Base-by-base conservation (phyloP, 2,113 vertebrate species). In the Dipodomys merriami region DNA sequence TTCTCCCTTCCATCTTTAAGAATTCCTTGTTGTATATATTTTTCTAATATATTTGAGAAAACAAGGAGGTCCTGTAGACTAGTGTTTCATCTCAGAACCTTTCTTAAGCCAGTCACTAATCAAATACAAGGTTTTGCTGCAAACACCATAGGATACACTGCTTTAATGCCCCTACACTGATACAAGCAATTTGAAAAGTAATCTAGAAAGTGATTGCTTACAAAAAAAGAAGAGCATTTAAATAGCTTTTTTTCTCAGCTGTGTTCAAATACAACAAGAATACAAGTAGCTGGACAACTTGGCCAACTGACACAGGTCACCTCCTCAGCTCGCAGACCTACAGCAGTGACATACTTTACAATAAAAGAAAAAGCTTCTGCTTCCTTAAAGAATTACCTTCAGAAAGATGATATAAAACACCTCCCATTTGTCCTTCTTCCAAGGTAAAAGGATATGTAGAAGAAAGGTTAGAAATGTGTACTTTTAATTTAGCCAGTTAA, bases 241-340 rank as follows among this genome's bases (percentile, higher is more conserved):
- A 93, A 53, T 73, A 84, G 33, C 35, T 91, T 95, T 57, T 92
- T 93, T 85, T 76, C 86, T 72, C 83, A 88, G 49, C 78, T 91
- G 88, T 96, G 16, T 78, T 95, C 91, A 93, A 96, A 95, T 82
- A 91, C 67, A 94, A 88, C 68, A 90, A 92, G 27, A 82, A 10
- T 82, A 91, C 91, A 96, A 96, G 90, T 96, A 95, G 74, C 33
- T 83, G 67, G 88, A 94, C 86, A 96, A 94, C 44, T 82, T 96
- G 90, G 64, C 84, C 86, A 86, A 90, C 64, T 83, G 92, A 90
- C 67, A 83, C 39, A 86, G 57, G 12, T 96, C 74, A 95, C 73
- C 68, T 93, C 67, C 67, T 95, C 81, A 87, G 67, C 18, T 53
- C 74, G 68, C 86, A 96, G 92, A 96, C 57, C 83, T 73, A 49